Base-by-base conservation (phyloP, 2,888 invertebrate species). In the Macaria notata region DNA sequence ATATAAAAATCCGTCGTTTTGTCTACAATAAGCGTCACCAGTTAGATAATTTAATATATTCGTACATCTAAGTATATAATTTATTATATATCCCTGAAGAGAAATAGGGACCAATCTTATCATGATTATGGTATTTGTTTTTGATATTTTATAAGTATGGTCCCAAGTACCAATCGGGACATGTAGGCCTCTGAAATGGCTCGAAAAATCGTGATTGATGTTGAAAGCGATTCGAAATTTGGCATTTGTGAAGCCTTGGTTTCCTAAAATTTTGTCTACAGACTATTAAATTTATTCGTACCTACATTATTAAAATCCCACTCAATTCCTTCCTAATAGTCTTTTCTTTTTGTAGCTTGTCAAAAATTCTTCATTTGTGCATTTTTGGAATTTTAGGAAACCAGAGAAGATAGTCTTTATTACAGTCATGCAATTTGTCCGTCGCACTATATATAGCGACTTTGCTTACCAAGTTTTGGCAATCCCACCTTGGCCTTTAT, bases 1-100 rank as follows among this genome's bases (percentile, higher is more conserved):
- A 85, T 82, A 77, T 76, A 86, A 88, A 89, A 84, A 77, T 84
- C 81, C 84, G 83, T 81, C 80, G 81, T 83, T 84, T 83, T 75
- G 76, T 83, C 84, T 89, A 87, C 79, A 69, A 79, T 90, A 91
- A 91, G 91, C 91, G 88, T 91, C 86, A 88, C 88, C 87, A 79
- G 82, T 86, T 84, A 79, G 79, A 75, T 83, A 81, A 78, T 68
- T 19, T 2, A 19, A 49, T 39, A 45, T 55, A 36, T 36, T 36
- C 33, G 41, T 41, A 52, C 31, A 48, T 51, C 49, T 59, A 48
- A 73, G 73, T 88, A 86, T 78, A 71, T 77, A 81, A 83, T 8
- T n/a, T 41, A 19, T 19, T 19, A 19, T 19, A 41, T 41, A 41
- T 80, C 83, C 88, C 84, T 69, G 79, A 81, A 80, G 79, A 80